Evolutionary conservation across 2,113 vertebrate species (phyloP).

Genomic region (Neolamprologus tretocephalus): DNA sequence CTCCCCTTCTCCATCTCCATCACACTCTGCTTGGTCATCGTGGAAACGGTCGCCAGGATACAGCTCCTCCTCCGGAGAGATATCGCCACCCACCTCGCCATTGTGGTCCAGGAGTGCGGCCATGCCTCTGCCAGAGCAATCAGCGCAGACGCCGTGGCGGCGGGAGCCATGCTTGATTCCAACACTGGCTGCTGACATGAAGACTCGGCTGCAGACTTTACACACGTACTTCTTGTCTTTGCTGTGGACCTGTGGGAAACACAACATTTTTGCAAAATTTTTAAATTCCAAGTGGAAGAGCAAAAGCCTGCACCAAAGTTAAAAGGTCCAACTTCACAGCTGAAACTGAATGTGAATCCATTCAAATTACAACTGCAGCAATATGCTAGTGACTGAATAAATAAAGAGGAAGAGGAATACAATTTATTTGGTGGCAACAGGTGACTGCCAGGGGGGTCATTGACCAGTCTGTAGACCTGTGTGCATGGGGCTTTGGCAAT

Average conservation of each 20-base stretch:
- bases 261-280: neutral
- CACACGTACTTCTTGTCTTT: slow-evolving; percentile 99
- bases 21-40: slow-evolving; percentile 75
- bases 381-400: neutral
- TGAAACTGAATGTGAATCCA: neutral
- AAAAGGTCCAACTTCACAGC: neutral
- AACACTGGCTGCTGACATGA: slow-evolving; percentile 96
- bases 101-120: slow-evolving; percentile 77
- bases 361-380: neutral
- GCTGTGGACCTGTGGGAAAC: slow-evolving; percentile 86
- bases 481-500: neutral
- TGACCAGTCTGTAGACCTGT: neutral
- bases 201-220: slow-evolving; percentile 94
- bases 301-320: neutral
- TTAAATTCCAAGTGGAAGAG: neutral
- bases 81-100: slow-evolving; percentile 75
- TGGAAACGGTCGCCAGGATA: slow-evolving; percentile 83
- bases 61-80: slow-evolving; percentile 82
- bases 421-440: neutral
- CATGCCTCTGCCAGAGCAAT: slow-evolving; percentile 84
- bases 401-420: neutral
- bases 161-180: slow-evolving; percentile 96
- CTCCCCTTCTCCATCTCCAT: slow-evolving; percentile 66
- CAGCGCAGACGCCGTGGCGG: slow-evolving; percentile 88
- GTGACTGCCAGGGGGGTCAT: neutral